phyloP scores from a whole-genome alignment of 37 sponge, comb jelly and placozoan genomes.

The Mnemiopsis leidyi region DNA sequence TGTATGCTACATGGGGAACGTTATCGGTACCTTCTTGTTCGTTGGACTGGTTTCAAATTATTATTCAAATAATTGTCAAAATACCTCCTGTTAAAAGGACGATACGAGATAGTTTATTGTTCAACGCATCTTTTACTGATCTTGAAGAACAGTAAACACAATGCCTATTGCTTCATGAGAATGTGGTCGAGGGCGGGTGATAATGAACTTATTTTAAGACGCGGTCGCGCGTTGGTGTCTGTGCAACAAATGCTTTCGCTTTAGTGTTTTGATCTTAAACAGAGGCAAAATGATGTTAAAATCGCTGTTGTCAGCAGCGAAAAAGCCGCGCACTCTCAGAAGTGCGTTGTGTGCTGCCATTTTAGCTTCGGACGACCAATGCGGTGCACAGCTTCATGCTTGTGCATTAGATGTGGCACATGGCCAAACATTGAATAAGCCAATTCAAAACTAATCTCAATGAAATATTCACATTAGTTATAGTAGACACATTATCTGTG shows the following conservation, averaged over 20 bases:
- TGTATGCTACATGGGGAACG: too few species aligned
- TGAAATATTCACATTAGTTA: not conserved
- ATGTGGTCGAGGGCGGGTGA: too few species aligned
- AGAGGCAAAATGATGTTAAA: not conserved
- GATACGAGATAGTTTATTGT: too few species aligned
- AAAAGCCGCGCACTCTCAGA: not conserved
- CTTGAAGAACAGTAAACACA: too few species aligned
- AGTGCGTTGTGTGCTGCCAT: not conserved
- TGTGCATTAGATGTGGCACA: not conserved
- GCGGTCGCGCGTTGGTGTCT: not conserved
- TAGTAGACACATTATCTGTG: not conserved
- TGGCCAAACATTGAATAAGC: not conserved
- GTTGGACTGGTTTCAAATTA: too few species aligned
- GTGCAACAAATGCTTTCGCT: slow-evolving; percentile 42
- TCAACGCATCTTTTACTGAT: too few species aligned
- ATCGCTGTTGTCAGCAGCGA: not conserved
- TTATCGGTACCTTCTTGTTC: too few species aligned
- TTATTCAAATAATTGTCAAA: too few species aligned
- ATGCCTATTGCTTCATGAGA: too few species aligned
- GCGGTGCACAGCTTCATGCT: not conserved
- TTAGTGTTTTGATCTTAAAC: not conserved
- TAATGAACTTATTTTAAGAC: too few species aligned
- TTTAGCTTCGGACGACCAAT: not conserved
- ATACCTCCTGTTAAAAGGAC: too few species aligned
- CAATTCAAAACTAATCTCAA: not conserved